Evolutionary conservation across 2,797 vertebrate genomes (phyloP).

Genomic region (Anabas testudineus): DNA sequence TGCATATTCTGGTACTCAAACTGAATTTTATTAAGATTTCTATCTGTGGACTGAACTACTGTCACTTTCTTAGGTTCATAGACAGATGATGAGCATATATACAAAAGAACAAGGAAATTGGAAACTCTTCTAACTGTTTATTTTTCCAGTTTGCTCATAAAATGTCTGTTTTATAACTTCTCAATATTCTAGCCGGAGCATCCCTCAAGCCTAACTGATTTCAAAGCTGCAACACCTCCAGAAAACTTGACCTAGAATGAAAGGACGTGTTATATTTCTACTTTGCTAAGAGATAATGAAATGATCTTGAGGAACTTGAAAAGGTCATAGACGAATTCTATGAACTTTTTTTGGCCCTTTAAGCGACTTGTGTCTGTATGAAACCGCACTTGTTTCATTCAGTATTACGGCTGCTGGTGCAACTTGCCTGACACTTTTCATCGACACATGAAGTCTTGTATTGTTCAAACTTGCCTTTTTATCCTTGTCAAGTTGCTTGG

Average conservation of each 20-base stretch:
- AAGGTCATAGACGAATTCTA: not conserved
- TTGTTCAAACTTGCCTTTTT: conserved; percentile 78
- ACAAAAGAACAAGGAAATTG: not conserved
- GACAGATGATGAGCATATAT: conserved; percentile 4
- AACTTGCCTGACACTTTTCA: conserved; percentile 66
- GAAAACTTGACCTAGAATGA: conserved; percentile 52
- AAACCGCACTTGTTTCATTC: conserved; percentile 52
- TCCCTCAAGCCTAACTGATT: conserved; percentile 26
- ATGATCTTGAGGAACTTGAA: conserved; percentile 27
- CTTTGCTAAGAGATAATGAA: conserved; percentile 54
- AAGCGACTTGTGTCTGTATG: conserved; percentile 59
- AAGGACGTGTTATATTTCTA: conserved; percentile 70
- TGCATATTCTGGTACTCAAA: conserved; percentile 18
- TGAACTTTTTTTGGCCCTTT: conserved; percentile 68
- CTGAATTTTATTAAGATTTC: conserved; percentile 12
- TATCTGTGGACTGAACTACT: not conserved
- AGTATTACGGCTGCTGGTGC: conserved; percentile 33
- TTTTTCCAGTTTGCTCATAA: conserved; percentile 26
- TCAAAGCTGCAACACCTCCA: conserved; percentile 46
- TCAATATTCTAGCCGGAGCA: conserved; percentile 26
- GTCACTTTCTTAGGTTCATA: conserved; percentile 19
- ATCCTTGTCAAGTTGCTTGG: conserved; percentile 74
- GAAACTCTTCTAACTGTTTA: conserved; percentile 3
- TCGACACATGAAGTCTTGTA: conserved; percentile 71
- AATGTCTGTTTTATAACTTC: conserved; percentile 27